Evolutionary conservation across 2,797 vertebrate genomes (phyloP), one percentile per base, ranked within the genome.

Genomic region (Enteromius viviparus): DNA sequence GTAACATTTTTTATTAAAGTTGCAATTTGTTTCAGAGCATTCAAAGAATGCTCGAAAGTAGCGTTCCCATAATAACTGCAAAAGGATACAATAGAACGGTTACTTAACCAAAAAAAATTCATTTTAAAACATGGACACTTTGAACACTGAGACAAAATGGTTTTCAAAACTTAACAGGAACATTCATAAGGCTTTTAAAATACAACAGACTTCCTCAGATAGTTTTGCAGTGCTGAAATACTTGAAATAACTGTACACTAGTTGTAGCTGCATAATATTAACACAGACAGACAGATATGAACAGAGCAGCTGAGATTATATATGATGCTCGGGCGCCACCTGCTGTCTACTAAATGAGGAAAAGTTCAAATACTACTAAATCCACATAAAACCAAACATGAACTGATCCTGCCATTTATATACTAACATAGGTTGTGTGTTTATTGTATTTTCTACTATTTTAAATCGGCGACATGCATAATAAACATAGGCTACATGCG

Each of bases 291-390:
- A 68, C 21, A 12, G 21, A 14, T 12, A 6, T 14, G 37, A 37
- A 66, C 1, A 2, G 62, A 65, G 15, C 29, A 65, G 62, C 15
- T 34, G 15, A 75, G 64, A 42, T 90, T 26, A 0, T 90, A 71
- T 37, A 19, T 89, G 45, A 88, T 76, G 10, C 76, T 53, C 62
- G 19, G 3, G 42, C 86, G 88, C 87, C 92, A 87, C 84, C 92
- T 92, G 68, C 0, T 65, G 91, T 77, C 12, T 0, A 4, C 14
- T 17, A 14, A 23, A 15, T 17, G 15, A 42, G 10, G 34, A 40
- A 40, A 65, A 65, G 58, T 26, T 19, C 17, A 62, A 29, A 78
- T 2, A 32, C 12, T 4, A 0, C 0, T 23, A 2, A 1, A 68
- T 65, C n/a, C n/a, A 21, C 12, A 29, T 40, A 26, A 32, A 34